Evolutionary conservation across 2,888 invertebrate genomes (phyloP), one percentile per base, ranked within the genome.

Genomic region (Scaptodrosophila latifasciaeformis): DNA sequence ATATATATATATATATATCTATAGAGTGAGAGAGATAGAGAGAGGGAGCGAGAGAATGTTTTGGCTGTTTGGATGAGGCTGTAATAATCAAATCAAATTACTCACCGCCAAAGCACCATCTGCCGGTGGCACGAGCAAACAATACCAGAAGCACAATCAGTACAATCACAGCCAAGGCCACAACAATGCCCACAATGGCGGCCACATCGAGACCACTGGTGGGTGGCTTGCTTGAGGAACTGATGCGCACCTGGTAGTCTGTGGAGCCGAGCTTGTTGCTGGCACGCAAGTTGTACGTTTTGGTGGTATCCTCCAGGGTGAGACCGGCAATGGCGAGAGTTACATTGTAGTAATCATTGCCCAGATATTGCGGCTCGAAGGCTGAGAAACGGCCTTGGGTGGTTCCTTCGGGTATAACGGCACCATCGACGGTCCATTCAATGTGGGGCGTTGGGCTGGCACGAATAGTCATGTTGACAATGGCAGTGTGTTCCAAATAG

Each of bases 21-120:
- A 24, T 5, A 5, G 24, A 17, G 9, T 2, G 1, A 27, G 6
- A 18, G 27, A 6, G 24, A 45, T n/a, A 7, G n/a, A 7, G 9
- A 40, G 19, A 18, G 13, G 17, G 40, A 2, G 19, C 21, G 37
- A 17, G 37, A 13, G 13, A n/a, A 24, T 24, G 4, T 24, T 24
- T 24, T 24, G 24, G n/a, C n/a, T n/a, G n/a, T n/a, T n/a, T n/a
- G n/a, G n/a, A n/a, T n/a, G n/a, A n/a, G n/a, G n/a, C n/a, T n/a
- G n/a, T n/a, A n/a, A n/a, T n/a, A n/a, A n/a, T n/a, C n/a, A n/a
- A n/a, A n/a, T n/a, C 17, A 30, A 43, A 42, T 13, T n/a, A 83
- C 93, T 92, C 87, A 94, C 94, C 94, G 86, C 92, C 92, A 86
- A 95, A 95, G 87, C 94, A 95, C 94, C 94, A 94, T 85, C 93